These are phyloP conservation scores for Argopecten irradians DNA, from an alignment of 1,140 invertebrate species.

Conservation along the genomic window DNA sequence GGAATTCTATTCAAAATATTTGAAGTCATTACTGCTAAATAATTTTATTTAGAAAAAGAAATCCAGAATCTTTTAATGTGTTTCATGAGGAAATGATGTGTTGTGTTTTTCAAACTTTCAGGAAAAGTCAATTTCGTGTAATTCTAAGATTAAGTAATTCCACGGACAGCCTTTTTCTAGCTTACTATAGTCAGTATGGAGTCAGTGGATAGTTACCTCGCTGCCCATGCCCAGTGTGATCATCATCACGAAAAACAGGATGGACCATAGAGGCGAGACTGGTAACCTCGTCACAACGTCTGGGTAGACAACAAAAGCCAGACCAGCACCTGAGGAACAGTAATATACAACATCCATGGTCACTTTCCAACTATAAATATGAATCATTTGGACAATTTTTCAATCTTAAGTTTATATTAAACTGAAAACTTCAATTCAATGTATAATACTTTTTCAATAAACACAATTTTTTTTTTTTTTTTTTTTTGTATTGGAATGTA, in stretches of 20 bases:
- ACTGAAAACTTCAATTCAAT: too few species aligned
- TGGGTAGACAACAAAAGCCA: conserved; percentile 98
- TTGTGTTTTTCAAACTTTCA: neutral
- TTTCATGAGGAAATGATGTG: neutral
- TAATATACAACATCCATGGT: too few species aligned
- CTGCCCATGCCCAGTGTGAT: conserved; percentile 94
- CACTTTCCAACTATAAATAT: too few species aligned
- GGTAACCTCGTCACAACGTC: conserved; percentile 96
- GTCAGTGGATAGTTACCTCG: conserved; percentile 82
- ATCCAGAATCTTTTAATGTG: too few species aligned
- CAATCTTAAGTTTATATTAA: too few species aligned
- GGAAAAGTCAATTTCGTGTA: neutral
- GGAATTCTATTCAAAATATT: too few species aligned
- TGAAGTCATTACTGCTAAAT: too few species aligned
- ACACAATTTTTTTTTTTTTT: too few species aligned
- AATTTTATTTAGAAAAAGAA: too few species aligned
- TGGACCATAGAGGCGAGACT: conserved; percentile 95
- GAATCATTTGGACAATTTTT: too few species aligned
- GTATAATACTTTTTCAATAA: too few species aligned
- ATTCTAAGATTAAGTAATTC: neutral
- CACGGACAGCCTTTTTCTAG: neutral
- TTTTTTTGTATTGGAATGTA: too few species aligned
- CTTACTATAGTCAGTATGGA: neutral
- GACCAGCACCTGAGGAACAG: conserved; percentile 86
- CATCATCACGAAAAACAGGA: conserved; percentile 98